Evolutionary conservation across 1,140 invertebrate genomes (phyloP).

Genomic region (Heliconius hewitsoni): DNA sequence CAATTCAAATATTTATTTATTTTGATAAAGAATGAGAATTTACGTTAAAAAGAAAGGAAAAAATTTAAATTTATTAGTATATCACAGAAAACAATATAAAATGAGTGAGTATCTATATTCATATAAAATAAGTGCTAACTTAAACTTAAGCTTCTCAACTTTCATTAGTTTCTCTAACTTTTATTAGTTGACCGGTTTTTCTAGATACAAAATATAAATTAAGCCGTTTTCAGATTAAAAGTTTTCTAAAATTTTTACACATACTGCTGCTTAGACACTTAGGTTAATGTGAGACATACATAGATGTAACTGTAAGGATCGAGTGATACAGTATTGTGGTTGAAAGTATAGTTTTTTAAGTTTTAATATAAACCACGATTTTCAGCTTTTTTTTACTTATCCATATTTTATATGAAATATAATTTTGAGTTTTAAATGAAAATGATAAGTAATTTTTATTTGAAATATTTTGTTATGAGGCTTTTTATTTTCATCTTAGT

Average conservation of each 20-base stretch:
- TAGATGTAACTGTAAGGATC: slow-evolving; percentile 24
- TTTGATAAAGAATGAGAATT: too few species aligned
- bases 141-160: too few species aligned
- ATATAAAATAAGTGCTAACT: too few species aligned
- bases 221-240: too few species aligned
- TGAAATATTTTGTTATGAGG: background rate
- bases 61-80: too few species aligned
- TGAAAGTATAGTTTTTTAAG: slow-evolving; percentile 37
- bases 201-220: too few species aligned
- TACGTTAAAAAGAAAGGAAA: too few species aligned
- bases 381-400: background rate
- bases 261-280: background rate
- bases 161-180: too few species aligned
- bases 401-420: background rate
- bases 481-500: background rate
- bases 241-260: background rate
- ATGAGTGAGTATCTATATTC: too few species aligned
- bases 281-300: slow-evolving; percentile 12
- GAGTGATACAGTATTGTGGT: slow-evolving; percentile 60
- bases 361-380: background rate
- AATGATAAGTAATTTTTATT: background rate
- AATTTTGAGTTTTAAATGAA: background rate
- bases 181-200: too few species aligned
- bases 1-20: too few species aligned
- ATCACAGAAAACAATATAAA: too few species aligned